Evolutionary conservation across 2,888 invertebrate species (phyloP).

Genomic region (Auanema sp.): DNA sequence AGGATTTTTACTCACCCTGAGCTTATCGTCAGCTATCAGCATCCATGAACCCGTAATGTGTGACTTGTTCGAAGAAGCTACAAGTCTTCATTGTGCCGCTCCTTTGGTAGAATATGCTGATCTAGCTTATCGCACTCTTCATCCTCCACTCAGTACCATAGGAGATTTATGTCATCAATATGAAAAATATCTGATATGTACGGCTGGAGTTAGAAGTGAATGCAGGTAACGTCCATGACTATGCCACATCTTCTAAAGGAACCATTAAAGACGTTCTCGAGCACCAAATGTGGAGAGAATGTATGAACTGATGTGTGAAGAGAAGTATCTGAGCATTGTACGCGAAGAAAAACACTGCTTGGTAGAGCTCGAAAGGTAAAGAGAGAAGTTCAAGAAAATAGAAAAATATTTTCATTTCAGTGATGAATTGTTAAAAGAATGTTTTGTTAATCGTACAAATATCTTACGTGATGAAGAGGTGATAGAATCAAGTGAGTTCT

Average conservation of each 20-base stretch:
- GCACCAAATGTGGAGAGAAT: constrained; percentile 48
- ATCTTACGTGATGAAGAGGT: constrained; percentile 37
- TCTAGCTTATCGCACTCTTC: constrained; percentile 30
- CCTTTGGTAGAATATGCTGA: constrained; percentile 43
- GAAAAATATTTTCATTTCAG: constrained; percentile 18
- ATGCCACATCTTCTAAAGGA: background rate
- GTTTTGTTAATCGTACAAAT: constrained; percentile 47
- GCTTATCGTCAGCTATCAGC: background rate
- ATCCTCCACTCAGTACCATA: constrained; percentile 41
- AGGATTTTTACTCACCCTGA: background rate
- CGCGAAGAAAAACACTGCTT: constrained; percentile 44
- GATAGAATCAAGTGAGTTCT: background rate
- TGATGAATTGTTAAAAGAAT: constrained; percentile 35
- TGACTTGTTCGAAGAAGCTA: constrained; percentile 46
- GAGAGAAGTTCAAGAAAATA: background rate
- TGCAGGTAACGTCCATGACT: constrained; percentile 34
- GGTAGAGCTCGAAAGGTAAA: constrained; percentile 30
- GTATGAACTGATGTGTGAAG: constrained; percentile 52
- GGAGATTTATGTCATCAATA: constrained; percentile 42
- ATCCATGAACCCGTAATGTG: constrained; percentile 21
- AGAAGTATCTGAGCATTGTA: constrained; percentile 40
- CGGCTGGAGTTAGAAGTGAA: constrained; percentile 38
- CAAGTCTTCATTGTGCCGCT: constrained; percentile 42
- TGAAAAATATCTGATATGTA: constrained; percentile 48
- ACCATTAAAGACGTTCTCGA: constrained; percentile 28